Conservation (phyloP, 2,113 vertebrate genomes). For the Mugil cephalus region DNA sequence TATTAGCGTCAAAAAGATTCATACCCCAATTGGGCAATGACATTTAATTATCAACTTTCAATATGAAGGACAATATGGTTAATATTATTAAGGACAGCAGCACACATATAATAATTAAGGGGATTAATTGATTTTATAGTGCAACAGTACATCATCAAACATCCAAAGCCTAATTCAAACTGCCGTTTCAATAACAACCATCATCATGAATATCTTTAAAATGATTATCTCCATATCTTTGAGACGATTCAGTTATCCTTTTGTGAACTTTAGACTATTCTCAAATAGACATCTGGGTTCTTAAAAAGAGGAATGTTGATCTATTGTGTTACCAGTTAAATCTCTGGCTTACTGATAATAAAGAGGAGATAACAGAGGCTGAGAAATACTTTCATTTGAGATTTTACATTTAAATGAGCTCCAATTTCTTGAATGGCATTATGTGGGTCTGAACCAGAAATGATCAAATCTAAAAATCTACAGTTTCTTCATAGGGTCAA, state of each 20-base stretch:
- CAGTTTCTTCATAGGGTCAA: not conserved
- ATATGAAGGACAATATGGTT: not conserved
- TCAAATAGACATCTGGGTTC: not conserved
- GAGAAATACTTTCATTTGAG: not conserved
- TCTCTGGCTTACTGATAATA: not conserved
- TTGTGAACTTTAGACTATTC: not conserved
- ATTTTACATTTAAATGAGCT: conserved; percentile 11
- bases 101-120: not conserved
- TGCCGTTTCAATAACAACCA: not conserved
- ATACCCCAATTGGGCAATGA: not conserved
- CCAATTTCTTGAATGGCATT: not conserved
- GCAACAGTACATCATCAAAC: not conserved
- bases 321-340: not conserved
- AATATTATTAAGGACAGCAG: not conserved
- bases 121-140: not conserved
- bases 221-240: not conserved
- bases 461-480: not conserved
- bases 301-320: not conserved
- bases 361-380: not conserved
- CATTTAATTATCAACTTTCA: conserved; percentile 12
- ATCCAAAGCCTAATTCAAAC: not conserved
- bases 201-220: not conserved
- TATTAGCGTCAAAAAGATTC: conserved; percentile 5
- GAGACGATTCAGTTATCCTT: not conserved
- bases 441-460: not conserved